These are phyloP conservation scores for Calycopis cecrops DNA, from an alignment of 1,140 invertebrate species.

Conservation along the genomic window DNA sequence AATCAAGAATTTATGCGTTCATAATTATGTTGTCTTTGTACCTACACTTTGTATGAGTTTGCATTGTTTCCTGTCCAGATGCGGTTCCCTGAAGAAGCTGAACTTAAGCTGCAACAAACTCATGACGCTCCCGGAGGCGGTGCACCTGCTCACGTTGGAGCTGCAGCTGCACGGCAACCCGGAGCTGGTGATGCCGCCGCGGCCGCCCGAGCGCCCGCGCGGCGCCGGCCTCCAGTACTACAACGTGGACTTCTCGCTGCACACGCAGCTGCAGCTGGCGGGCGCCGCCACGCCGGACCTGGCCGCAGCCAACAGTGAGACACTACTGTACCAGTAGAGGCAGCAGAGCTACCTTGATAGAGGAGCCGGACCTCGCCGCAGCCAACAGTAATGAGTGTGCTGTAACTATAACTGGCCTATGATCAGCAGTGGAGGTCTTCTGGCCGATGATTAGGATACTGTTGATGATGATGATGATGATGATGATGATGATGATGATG, in stretches of 20 bases:
- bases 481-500: too few relatives aligned
- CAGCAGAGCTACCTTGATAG: too few relatives aligned
- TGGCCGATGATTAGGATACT: too few relatives aligned
- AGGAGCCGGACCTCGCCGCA: too few relatives aligned
- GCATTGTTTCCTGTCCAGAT: slow-evolving; percentile 76
- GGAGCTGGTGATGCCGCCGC: slow-evolving; percentile 98
- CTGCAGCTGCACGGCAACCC: slow-evolving; percentile 96
- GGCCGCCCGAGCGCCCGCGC: slow-evolving; percentile 87
- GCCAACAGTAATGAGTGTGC: too few relatives aligned
- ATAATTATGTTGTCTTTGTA: too few relatives aligned
- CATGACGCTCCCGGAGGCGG: slow-evolving; percentile 97
- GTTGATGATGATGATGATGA: too few relatives aligned
- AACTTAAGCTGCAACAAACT: slow-evolving; percentile 95
- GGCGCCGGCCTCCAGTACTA: slow-evolving; percentile 95
- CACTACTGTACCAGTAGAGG: too few relatives aligned
- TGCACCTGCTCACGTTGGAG: slow-evolving; percentile 93
- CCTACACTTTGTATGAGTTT: not conserved
- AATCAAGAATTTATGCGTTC: too few relatives aligned
- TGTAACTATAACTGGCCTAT: too few relatives aligned
- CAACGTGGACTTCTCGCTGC: slow-evolving; percentile 99
- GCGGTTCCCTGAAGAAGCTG: slow-evolving; percentile 95
- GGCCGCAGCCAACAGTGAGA: slow-evolving; percentile 79
- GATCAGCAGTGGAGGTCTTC: too few relatives aligned
- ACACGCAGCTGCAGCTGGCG: slow-evolving; percentile 93
- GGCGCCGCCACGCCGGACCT: slow-evolving; percentile 90